Base-by-base conservation (phyloP, 2,113 vertebrate species). In the Leiothrix lutea region DNA sequence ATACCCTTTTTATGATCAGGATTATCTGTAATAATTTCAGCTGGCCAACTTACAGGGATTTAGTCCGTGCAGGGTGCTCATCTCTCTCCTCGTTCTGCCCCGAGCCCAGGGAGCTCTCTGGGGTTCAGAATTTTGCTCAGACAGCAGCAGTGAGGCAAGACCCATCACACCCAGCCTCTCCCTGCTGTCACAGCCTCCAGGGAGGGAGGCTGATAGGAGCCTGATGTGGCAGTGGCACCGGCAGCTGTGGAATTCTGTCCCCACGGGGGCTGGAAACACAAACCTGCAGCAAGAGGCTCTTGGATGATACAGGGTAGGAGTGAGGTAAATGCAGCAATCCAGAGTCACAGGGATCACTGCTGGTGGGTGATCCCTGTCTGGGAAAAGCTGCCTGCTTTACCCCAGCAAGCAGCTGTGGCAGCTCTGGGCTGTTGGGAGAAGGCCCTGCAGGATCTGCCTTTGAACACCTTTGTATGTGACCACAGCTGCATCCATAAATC, bases 121-220 rank as follows among this genome's bases (percentile, higher is more conserved):
- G 9, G 12, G 31, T 23, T 86, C 53, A 45, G 58, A 53, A 67
- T 53, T 50, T 83, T 35, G 15, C 18, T 51, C 36, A 40, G 53
- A 11, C 13, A 62, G 89, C 2, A 2, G 23, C 61, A 61, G 33
- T 2, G 8, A 53, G 47, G 24, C 12, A 44, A 53, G 51, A 44
- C 22, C 25, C 36, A 9, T 24, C 47, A 10, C 2, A 2, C 21
- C 29, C 5, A 1, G 19, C 35, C 20, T 23, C 13, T 44, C 35
- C 25, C 5, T 26, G 44, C 2, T 1, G 38, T 66, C 1, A 0
- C 0, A 38, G 36, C 28, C 25, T 69, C 48, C 0, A 1, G 7
- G 45, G 25, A 36, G 35, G 51, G 20, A 65, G 23, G 19, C 48
- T 36, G 14, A 13, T 81, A n/a, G 33, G 31, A 0, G 2, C 29